Conservation (phyloP, 2,888 invertebrate species). For the Marronus borbonicus region DNA sequence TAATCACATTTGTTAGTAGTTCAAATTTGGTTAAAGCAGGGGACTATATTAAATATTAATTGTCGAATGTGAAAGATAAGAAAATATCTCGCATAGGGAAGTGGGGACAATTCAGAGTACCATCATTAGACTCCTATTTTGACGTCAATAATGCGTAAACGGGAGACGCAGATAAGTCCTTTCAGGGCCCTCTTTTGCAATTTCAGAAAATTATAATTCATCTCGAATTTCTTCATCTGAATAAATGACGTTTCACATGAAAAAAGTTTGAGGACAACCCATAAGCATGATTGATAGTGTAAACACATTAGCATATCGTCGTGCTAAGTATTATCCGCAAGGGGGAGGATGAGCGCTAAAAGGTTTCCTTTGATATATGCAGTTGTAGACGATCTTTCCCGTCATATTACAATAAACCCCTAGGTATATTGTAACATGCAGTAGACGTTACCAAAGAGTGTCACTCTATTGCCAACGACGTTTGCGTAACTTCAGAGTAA, state of each 20-base stretch:
- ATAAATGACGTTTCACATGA: slow-evolving; percentile 28
- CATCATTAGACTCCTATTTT: too few relatives aligned
- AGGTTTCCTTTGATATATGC: slow-evolving; percentile 45
- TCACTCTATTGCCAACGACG: too few relatives aligned
- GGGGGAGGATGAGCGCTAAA: slow-evolving; percentile 37
- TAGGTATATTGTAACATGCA: background rate
- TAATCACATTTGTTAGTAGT: too few relatives aligned
- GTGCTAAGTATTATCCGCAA: slow-evolving; percentile 11
- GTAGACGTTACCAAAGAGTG: too few relatives aligned
- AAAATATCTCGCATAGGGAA: too few relatives aligned
- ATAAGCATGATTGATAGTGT: slow-evolving; percentile 56
- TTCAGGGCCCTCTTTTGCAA: background rate
- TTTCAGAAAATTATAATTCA: background rate
- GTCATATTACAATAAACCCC: slow-evolving; percentile 25
- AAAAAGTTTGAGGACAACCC: slow-evolving; percentile 50
- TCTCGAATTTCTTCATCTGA: slow-evolving; percentile 23
- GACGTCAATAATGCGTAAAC: background rate
- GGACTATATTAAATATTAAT: too few relatives aligned
- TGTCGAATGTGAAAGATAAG: too few relatives aligned
- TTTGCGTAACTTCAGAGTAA: too few relatives aligned
- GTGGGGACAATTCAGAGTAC: too few relatives aligned
- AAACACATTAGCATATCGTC: slow-evolving; percentile 55
- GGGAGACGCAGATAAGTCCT: background rate
- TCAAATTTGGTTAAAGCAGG: too few relatives aligned
- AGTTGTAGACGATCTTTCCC: background rate